Evolutionary conservation across 2,113 vertebrate genomes (phyloP).

Genomic region (Clarias macrocephalus): DNA sequence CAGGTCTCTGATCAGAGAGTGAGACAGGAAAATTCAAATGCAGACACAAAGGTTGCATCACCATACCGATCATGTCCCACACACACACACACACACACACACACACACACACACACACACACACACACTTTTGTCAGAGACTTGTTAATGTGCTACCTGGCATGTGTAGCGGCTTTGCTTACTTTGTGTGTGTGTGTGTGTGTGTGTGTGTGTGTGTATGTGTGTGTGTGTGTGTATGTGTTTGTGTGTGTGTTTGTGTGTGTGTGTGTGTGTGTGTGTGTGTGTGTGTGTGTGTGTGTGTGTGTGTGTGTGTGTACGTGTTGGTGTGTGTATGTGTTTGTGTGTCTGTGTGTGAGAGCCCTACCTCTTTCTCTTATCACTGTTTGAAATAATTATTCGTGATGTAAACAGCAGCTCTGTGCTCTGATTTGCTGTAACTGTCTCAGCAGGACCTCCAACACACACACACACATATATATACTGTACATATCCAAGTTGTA

Average conservation of each 20-base stretch:
- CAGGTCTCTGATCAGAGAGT: constrained; percentile 28
- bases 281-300: too few relatives aligned
- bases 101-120: not conserved
- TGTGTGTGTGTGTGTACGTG: too few relatives aligned
- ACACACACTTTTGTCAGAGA: not conserved
- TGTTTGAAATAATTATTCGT: not conserved
- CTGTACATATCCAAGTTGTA: not conserved
- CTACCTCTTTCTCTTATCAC: not conserved
- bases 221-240: too few relatives aligned
- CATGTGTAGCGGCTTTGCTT: too few relatives aligned
- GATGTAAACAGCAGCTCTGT: not conserved
- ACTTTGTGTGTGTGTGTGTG: too few relatives aligned
- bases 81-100: not conserved
- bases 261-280: too few relatives aligned
- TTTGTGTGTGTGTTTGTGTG: too few relatives aligned
- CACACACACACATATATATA: too few relatives aligned
- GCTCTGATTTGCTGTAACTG: not conserved
- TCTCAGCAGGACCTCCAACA: too few relatives aligned
- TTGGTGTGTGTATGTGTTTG: too few relatives aligned
- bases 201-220: too few relatives aligned
- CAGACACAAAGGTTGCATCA: not conserved
- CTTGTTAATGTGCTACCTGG: too few relatives aligned
- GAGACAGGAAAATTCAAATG: constrained; percentile 56
- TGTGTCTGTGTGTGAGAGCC: not conserved
- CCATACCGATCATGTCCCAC: not conserved